Evolutionary conservation across 2,113 vertebrate species (phyloP).

Genomic region (Albula glossodonta): DNA sequence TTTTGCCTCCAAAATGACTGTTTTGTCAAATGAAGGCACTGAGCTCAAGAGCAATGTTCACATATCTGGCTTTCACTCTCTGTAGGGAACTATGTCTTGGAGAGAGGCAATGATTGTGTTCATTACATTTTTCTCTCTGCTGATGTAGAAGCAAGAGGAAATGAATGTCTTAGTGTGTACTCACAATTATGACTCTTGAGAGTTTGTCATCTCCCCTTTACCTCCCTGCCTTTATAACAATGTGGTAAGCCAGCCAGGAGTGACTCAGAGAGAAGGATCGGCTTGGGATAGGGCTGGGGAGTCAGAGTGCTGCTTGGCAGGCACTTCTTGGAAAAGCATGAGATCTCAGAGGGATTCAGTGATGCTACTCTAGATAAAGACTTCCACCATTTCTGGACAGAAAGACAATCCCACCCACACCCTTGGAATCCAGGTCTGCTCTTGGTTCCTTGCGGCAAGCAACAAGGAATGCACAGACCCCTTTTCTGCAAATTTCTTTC

Average conservation of each 20-base stretch:
- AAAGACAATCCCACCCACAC: constrained; percentile 12
- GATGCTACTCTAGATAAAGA: constrained; percentile 21
- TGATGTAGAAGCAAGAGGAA: not conserved
- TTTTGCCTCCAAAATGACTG: not conserved
- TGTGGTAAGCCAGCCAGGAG: not conserved
- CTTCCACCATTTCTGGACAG: constrained; percentile 10
- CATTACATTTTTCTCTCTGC: not conserved
- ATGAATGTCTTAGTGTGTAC: not conserved
- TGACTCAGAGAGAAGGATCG: constrained; percentile 3
- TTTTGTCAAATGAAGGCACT: not conserved
- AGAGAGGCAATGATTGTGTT: not conserved
- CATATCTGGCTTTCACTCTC: not conserved
- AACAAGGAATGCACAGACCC: constrained; percentile 38
- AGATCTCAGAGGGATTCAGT: constrained; percentile 26
- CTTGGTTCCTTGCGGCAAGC: constrained; percentile 1
- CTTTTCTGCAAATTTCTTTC: constrained; percentile 27
- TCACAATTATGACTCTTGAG: not conserved
- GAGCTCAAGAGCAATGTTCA: not conserved
- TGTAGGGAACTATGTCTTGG: not conserved
- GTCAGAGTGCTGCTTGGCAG: constrained; percentile 9
- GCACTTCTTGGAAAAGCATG: constrained; percentile 23
- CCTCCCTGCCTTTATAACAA: constrained; percentile 4
- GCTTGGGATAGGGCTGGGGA: not conserved
- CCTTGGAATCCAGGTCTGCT: constrained; percentile 13
- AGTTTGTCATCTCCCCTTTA: not conserved